These are phyloP conservation scores for Oryzias melastigma DNA, from an alignment of 2,113 vertebrate species.

Conservation along the genomic window DNA sequence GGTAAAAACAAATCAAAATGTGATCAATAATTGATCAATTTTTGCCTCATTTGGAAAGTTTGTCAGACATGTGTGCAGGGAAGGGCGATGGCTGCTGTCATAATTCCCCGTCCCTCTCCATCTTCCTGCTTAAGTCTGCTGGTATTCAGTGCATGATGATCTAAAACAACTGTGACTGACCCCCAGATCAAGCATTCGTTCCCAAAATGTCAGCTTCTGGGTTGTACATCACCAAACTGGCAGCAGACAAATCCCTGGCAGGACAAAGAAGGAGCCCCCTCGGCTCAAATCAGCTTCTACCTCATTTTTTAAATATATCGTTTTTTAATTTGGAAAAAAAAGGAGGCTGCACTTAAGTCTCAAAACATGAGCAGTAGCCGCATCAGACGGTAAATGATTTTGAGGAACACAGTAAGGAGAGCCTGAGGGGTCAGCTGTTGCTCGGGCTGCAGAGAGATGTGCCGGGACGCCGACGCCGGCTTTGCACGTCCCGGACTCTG, in stretches of 20 bases:
- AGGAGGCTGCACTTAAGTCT: conserved; percentile 40
- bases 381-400: conserved; percentile 64
- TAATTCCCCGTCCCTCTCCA: conserved; percentile 64
- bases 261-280: not conserved
- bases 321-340: conserved; percentile 1
- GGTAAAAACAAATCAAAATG: no score
- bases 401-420: conserved; percentile 67
- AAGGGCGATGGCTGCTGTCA: conserved; percentile 38
- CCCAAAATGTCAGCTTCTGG: conserved; percentile 53
- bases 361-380: conserved; percentile 36
- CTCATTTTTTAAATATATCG: conserved; percentile 5
- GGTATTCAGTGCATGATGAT: conserved; percentile 73
- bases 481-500: conserved; percentile 18
- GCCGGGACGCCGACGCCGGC: conserved; percentile 24
- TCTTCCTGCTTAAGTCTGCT: conserved; percentile 64
- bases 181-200: conserved; percentile 59
- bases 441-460: conserved; percentile 64
- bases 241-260: not conserved
- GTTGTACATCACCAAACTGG: conserved; percentile 39
- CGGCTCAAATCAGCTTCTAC: not conserved
- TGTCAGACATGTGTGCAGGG: conserved; percentile 20
- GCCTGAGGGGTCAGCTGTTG: conserved; percentile 67
- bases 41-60: not conserved
- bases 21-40: no score
- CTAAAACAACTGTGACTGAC: conserved; percentile 78